Evolutionary conservation across 2,888 invertebrate species (phyloP), one percentile per base, ranked within the genome.

Genomic region (Rotaria magnacalcarata): DNA sequence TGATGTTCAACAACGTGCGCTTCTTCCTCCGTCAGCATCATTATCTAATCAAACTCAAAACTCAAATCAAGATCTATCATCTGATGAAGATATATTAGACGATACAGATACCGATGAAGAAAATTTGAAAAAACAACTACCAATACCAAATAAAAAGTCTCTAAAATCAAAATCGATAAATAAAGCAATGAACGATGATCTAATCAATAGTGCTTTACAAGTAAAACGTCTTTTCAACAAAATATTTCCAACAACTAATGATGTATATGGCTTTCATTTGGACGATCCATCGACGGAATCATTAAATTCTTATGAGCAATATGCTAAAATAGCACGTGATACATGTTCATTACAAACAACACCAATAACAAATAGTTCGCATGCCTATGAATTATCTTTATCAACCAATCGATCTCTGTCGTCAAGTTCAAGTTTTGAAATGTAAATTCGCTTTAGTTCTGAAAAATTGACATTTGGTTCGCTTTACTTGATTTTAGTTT

Each of bases 371-470:
- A 47, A 24, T 47, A 43, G 21, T 41, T 47, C 11, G 24, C 11
- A 43, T 47, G 0, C 34, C 11, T 5, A 27, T 34, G 67, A 67
- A 14, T 2, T 16, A 24, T 80, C 75, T 41, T 11, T n/a, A 0
- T 47, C 19, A 43, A 47, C 75, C 1, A 34, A 43, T 24, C 75
- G 34, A 43, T 80, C 75, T 24, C 11, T 80, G 21, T 80, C 75
- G 21, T 80, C 75, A 11, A 80, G 14, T 80, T 80, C 75, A 21
- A 80, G 75, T 80, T 80, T 80, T 80, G 75, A 80, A 80, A 80
- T 80, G 75, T 80, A 47, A 80, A 41, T 47, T 43, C 7, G 8
- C 2, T 24, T 60, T 14, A 21, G 41, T 80, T 80, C 8, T 14
- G 50, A 50, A 11, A 50, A 50, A 11, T 50, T 50, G 10, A 34